Base-by-base conservation (phyloP, 2,797 vertebrate genomes). In the Crotalus adamanteus region DNA sequence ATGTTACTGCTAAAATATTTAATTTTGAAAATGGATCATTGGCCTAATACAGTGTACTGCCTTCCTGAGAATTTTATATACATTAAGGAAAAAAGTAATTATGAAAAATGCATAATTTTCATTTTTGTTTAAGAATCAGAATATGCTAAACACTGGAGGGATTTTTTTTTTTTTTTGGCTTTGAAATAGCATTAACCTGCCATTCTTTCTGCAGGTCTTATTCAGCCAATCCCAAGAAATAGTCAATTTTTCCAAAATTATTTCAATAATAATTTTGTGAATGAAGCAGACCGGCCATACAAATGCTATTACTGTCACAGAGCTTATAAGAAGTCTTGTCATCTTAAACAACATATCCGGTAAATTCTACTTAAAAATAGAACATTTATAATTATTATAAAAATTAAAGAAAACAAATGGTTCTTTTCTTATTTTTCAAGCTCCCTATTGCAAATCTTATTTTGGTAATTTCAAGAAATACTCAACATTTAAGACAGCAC, bases 281-380 rank as follows among this genome's bases (percentile, higher is more conserved):
- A 97, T 96, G 98, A 98, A 95, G 99, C 96, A 90, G 99, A 99
- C 90, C 98, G 99, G 94, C 99, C 99, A 0, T 99, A 99, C 96
- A 99, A 99, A 96, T 99, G 99, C 96, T 98, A 98, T 94, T 99
- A 97, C 96, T 99, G 99, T 96, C 99, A 97, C 95, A 99, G 99
- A 94, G 99, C 99, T 28, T 99, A 99, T 97, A 99, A 99, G 97
- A 99, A 99, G 92, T 99, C 99, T 65, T 99, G 99, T 96, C 99
- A 99, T 96, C 98, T 99, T 90, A 99, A 99, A 94, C 99, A 99
- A 88, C 99, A 99, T 90, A 98, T 99, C 97, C 99, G 99, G 99
- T 99, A 97, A 97, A 95, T 92, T 86, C 37, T 91, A 88, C 2
- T 14, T 1, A 57, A 55, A 37, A 53, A 57, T 61, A 25, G 93